phyloP scores from a whole-genome alignment of 2,113 vertebrate genomes.

The Cryptotis parvus region DNA sequence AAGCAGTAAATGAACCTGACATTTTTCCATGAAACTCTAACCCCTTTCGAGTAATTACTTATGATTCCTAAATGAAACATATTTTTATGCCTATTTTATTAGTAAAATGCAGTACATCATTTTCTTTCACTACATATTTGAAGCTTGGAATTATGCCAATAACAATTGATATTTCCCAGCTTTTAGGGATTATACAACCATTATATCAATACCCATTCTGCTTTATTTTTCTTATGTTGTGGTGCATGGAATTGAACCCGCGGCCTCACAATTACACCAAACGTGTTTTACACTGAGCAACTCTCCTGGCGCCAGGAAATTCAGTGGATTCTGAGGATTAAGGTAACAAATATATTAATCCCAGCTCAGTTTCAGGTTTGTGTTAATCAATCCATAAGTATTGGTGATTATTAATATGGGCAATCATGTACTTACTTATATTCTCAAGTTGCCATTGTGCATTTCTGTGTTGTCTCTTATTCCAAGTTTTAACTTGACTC shows the following conservation, averaged over 20 bases:
- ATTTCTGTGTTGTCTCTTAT: constrained; percentile 6
- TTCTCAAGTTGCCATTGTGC: neutral
- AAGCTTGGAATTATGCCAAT: constrained; percentile 5
- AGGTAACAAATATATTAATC: neutral
- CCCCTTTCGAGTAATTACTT: constrained; percentile 14
- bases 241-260: too few relatives aligned
- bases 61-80: constrained; percentile 45
- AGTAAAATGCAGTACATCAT: neutral
- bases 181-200: constrained; percentile 3
- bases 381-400: neutral
- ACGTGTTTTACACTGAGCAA: too few relatives aligned
- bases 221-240: too few relatives aligned
- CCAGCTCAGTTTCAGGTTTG: neutral
- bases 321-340: neutral
- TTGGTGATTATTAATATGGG: neutral
- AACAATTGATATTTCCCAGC: neutral
- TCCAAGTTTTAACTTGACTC: constrained; percentile 35
- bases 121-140: neutral
- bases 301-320: too few relatives aligned
- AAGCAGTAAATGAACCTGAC: constrained; percentile 44
- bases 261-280: too few relatives aligned
- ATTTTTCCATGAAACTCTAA: neutral
- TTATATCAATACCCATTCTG: too few relatives aligned
- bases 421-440: neutral
- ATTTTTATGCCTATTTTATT: constrained; percentile 23